Base-by-base conservation (phyloP, 2,113 vertebrate genomes). In the Stictonetta naevosa region DNA sequence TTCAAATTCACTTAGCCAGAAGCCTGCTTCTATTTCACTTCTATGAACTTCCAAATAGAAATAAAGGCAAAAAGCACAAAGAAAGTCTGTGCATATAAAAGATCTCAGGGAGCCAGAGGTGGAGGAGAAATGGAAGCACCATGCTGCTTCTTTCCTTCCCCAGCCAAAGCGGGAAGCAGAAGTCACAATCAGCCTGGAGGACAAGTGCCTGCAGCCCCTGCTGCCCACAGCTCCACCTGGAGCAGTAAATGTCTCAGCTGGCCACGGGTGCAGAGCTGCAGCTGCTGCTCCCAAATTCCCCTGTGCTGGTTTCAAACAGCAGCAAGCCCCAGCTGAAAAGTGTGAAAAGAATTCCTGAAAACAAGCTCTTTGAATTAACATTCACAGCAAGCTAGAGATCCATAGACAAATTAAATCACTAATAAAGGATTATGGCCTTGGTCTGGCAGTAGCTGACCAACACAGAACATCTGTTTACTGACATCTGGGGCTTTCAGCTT, bases 401-500 rank as follows among this genome's bases (percentile, higher is more conserved):
- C 48, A 25, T 44, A 29, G 95, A 93, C 97, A 95, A 68, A 18
- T 22, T 2, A 34, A 83, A 28, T 76, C 46, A 3, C 68, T 67
- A 72, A 5, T 60, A 5, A 69, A 36, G 18, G 38, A 23, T 56
- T 11, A 5, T 2, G 67, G 25, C 90, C 94, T 96, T 93, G 83
- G 60, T 88, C 86, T 25, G 29, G 46, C 90, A 77, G 75, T 2
- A 63, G 38, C 33, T 93, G 63, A 76, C 60, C 10, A 4, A 53
- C 40, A 34, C 73, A 66, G n/a, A 94, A 64, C 76, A 82, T 81
- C 89, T 94, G 81, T 44, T 91, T 36, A 21, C 92, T 89, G 90
- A 64, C 73, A 86, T 58, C 44, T 46, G 40, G 78, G 88, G 87
- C 75, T 95, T 93, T 78, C 97, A 97, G 81, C 46, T 84, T 71